Base-by-base conservation (phyloP, 2,797 vertebrate species). In the Amazona finschi region DNA sequence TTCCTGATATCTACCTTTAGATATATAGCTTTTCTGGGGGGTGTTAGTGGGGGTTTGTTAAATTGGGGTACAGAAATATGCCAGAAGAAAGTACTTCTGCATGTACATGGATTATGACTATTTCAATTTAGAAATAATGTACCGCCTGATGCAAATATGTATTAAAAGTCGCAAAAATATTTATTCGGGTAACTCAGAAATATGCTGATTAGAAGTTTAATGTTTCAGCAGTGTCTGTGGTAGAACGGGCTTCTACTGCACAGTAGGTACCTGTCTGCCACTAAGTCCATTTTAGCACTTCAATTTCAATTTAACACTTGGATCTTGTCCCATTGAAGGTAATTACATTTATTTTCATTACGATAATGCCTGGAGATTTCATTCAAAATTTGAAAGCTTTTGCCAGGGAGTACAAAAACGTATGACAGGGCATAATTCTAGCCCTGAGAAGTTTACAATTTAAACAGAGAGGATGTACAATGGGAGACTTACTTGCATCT, bases 281-380 rank as follows among this genome's bases (percentile, higher is more conserved):
- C 36, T 28, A 38, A 0, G 1, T 67, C 71, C 64, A 30, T 53
- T 91, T 76, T 25, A 90, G 44, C 50, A 78, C 43, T 92, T 87
- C 30, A 73, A 14, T 89, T 87, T 85, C 44, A 91, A 41, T 84
- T 78, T 55, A 66, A 79, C 70, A 55, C 31, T 66, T 5, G 4
- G 43, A 55, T 88, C 91, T 90, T 87, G 22, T 84, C 53, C 60
- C 50, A 30, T 11, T 85, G 25, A 39, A 95, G 69, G 65, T 78
- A 92, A 91, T 92, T 77, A 87, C 50, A 71, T 50, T 58, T 72
- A 89, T 89, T 95, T 96, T 85, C 75, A 89, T 89, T 85, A 85
- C 30, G 77, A 67, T 65, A 87, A 89, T 39, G 15, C 69, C 58
- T 80, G 58, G 61, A 92, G 44, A 87, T 79, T 83, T 89, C 78